A percentile compares a stretch with the other conserved stretches of the same genome.
These are phyloP conservation scores for Glandiceps talaboti DNA, from an alignment of 53 echinoderm and acorn worm genomes.

Conservation along the genomic window DNA sequence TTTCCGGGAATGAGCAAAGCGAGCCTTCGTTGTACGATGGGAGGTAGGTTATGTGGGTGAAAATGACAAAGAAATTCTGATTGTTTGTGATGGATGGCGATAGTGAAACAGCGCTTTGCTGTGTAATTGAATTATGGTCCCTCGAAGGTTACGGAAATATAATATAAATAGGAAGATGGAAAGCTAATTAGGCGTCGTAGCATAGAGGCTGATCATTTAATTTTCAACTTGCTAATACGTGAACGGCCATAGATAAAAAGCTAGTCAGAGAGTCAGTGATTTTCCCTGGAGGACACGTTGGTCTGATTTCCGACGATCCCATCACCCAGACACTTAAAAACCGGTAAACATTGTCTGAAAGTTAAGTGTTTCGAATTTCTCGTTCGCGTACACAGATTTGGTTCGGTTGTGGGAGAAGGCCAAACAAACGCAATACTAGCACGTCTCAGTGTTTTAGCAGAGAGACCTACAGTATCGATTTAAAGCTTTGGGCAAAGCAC, in stretches of 20 bases:
- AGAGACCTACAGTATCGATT: not conserved
- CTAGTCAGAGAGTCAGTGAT: no score
- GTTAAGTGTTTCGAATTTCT: not conserved
- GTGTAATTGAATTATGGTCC: not conserved
- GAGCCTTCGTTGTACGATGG: no score
- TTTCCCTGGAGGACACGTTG: no score
- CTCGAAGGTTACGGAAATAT: not conserved
- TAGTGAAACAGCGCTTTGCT: not conserved
- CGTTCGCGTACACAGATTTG: not conserved
- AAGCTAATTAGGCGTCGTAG: not conserved
- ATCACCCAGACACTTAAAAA: not conserved
- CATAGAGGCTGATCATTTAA: not conserved
- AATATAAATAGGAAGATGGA: not conserved
- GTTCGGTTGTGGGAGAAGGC: not conserved
- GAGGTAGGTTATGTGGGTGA: no score
- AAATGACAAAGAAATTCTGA: no score
- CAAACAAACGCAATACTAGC: not conserved
- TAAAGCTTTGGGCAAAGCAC: no score
- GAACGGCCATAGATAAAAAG: not conserved
- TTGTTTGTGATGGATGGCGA: not conserved
- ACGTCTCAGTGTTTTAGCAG: no score
- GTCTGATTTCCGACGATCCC: no score
- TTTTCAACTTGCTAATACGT: not conserved
- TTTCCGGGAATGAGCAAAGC: no score
- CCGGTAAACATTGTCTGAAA: not conserved